A percentile compares a stretch with the other conserved stretches of the same genome.
Evolutionary conservation across 2,888 invertebrate genomes (phyloP).

Genomic region (Hemaris fuciformis): DNA sequence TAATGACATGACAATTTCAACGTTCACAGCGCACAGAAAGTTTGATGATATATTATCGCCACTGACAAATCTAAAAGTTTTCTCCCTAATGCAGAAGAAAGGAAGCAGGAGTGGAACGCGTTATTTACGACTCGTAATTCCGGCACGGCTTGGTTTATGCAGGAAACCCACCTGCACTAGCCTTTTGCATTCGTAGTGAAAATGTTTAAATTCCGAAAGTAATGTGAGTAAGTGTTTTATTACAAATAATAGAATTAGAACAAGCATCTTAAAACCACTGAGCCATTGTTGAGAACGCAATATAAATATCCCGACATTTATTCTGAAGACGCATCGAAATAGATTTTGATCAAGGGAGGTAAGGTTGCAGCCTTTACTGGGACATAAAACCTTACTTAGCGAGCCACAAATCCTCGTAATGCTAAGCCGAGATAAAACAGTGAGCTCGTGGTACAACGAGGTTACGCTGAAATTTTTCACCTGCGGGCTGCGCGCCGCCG

Average conservation of each 20-base stretch:
- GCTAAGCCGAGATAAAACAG: conserved; percentile 80
- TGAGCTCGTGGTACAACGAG: conserved; percentile 73
- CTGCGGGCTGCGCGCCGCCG: conserved; percentile 52
- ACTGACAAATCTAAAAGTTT: conserved; percentile 51
- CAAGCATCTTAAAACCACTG: background rate
- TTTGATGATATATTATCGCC: conserved; percentile 44
- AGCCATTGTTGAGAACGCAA: background rate
- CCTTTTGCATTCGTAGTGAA: background rate
- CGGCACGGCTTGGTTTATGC: conserved; percentile 55
- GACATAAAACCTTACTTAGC: conserved; percentile 81
- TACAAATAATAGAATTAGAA: background rate
- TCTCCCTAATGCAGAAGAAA: conserved; percentile 57
- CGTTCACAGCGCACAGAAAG: conserved; percentile 27
- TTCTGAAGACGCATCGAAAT: conserved; percentile 32
- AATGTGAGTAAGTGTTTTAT: background rate
- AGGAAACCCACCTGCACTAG: conserved; percentile 58
- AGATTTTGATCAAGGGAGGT: conserved; percentile 70
- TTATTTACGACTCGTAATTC: conserved; percentile 75
- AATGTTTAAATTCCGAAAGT: background rate
- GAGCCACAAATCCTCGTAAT: conserved; percentile 80
- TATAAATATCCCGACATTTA: background rate
- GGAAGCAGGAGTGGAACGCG: conserved; percentile 64
- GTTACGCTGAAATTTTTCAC: conserved; percentile 76
- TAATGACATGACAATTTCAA: conserved; percentile 22
- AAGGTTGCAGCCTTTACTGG: conserved; percentile 67